Percentiles rank a stretch among this genome's conserved stretches.
Evolutionary conservation across 2,888 invertebrate species (phyloP).

Genomic region (Labia minor): DNA sequence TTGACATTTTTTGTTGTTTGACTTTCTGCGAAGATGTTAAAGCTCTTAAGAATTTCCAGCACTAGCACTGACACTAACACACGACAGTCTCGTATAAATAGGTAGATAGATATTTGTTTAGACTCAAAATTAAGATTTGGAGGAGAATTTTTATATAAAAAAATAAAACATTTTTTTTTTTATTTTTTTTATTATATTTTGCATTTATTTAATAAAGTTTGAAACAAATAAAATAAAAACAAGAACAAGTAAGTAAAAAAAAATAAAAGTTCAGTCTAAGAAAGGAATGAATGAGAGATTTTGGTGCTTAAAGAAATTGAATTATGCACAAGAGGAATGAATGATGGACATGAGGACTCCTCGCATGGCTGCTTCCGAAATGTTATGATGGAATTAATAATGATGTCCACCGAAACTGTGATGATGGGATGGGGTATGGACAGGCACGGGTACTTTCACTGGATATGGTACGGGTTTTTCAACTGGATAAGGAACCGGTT

Average conservation of each 20-base stretch:
- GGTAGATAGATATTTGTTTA: too few species aligned
- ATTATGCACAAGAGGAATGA: not conserved
- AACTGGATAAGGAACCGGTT: slow-evolving; percentile 57
- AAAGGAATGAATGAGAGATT: not conserved
- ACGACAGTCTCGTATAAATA: too few species aligned
- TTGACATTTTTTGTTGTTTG: too few species aligned
- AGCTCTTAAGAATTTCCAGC: too few species aligned
- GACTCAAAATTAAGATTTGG: too few species aligned
- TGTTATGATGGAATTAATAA: too few species aligned
- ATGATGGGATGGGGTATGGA: slow-evolving; percentile 37
- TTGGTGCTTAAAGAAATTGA: not conserved
- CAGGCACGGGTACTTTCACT: slow-evolving; percentile 39
- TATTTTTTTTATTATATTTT: too few species aligned
- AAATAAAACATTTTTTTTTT: too few species aligned
- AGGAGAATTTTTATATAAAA: too few species aligned
- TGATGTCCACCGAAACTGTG: too few species aligned
- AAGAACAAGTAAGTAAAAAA: not conserved
- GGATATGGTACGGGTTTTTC: slow-evolving; percentile 39
- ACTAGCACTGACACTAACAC: too few species aligned
- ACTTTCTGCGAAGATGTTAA: too few species aligned
- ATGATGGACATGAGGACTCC: slow-evolving; percentile 23
- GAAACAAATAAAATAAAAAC: not conserved
- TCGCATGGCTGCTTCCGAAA: slow-evolving; percentile 31
- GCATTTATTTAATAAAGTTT: not conserved
- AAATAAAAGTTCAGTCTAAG: not conserved